Evolutionary conservation across 2,888 invertebrate genomes (phyloP), one percentile per base, ranked within the genome.

Genomic region (Erannis defoliaria): DNA sequence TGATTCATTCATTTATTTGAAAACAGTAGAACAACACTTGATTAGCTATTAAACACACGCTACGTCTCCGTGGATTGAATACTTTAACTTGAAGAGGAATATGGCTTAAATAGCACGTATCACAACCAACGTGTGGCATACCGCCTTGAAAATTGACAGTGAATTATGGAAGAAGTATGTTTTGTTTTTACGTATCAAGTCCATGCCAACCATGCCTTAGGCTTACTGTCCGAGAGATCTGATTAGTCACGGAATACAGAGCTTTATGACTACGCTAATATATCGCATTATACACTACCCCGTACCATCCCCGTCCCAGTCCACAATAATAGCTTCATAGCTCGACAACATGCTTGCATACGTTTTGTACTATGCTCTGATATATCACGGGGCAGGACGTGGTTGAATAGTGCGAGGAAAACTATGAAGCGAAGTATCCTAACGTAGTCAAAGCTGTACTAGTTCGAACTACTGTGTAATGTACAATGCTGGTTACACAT

Each of bases 121-220:
- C 92, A 91, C 91, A 92, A 92, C 91, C 91, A 86, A 87, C 85
- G 89, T 90, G 88, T 85, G 91, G 91, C 90, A 75, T 83, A 81
- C 80, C 89, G 89, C 85, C 81, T 84, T 79, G 81, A 77, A 82
- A 90, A 90, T 90, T 90, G 91, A 91, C 91, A 88, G 89, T 85
- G 86, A 87, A 81, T 77, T 81, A 79, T 88, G 90, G 89, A 87
- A 89, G 85, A 86, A 79, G 77, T 77, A 74, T 75, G 26, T 75
- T 75, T 76, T 71, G n/a, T 74, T 66, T 77, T 86, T 88, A 89
- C 85, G 86, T 86, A 88, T 76, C 79, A 85, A 78, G 69, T 82
- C 76, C 89, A 91, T 90, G 90, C 90, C 89, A 84, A 86, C 81
- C 88, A 89, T 88, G 89, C 87, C 70, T 66, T 66, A 65, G 60